Percentiles rank a stretch among this genome's conserved stretches.
Evolutionary conservation across 2,888 invertebrate genomes (phyloP).

Genomic region (Pyrochroa serraticornis): DNA sequence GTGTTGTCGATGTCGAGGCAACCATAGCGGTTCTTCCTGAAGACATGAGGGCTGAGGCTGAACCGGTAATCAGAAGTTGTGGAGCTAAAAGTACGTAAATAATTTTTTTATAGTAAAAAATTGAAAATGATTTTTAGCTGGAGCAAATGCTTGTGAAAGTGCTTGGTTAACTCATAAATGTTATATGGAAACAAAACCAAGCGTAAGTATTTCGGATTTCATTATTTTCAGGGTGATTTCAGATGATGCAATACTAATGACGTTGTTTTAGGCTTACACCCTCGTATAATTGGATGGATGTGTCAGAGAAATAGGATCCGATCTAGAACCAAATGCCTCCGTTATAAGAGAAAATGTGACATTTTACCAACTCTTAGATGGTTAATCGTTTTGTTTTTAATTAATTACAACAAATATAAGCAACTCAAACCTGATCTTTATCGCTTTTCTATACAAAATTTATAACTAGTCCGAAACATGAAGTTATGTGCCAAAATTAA

Average conservation of each 20-base stretch:
- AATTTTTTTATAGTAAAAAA: neutral
- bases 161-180: constrained; percentile 52
- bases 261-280: neutral
- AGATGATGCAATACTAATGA: neutral
- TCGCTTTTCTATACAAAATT: too few relatives aligned
- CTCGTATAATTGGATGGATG: neutral
- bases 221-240: neutral
- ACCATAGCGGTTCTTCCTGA: constrained; percentile 54
- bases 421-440: neutral
- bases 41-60: constrained; percentile 45
- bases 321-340: neutral
- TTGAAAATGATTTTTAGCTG: constrained; percentile 35
- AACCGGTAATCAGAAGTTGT: constrained; percentile 49
- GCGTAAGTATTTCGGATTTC: constrained; percentile 38
- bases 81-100: constrained; percentile 49
- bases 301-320: neutral
- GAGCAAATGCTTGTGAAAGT: constrained; percentile 48
- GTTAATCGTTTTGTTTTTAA: neutral
- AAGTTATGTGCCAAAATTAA: too few relatives aligned
- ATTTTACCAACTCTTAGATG: neutral
- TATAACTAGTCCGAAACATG: too few relatives aligned
- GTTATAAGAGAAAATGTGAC: constrained; percentile 3
- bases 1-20: constrained; percentile 54
- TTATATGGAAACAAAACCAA: constrained; percentile 40
- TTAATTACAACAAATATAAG: neutral